Percentiles rank a stretch among this genome's conserved stretches.
These are phyloP conservation scores for Drosophila siamana DNA, from an alignment of 2,888 invertebrate species.

Conservation along the genomic window DNA sequence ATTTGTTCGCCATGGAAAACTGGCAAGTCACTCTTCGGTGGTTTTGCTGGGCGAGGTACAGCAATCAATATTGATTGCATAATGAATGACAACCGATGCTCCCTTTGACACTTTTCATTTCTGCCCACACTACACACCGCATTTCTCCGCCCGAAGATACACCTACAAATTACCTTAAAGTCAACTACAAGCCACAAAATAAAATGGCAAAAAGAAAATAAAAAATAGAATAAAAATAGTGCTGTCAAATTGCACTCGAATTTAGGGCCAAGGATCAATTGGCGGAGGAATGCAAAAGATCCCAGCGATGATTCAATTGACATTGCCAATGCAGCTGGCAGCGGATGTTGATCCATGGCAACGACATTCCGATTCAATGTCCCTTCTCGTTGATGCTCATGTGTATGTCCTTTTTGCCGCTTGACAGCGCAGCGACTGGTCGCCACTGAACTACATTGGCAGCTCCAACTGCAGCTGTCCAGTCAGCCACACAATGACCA, in stretches of 20 bases:
- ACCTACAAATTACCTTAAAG: constrained; percentile 46
- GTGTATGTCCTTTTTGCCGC: constrained; percentile 59
- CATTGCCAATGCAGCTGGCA: constrained; percentile 50
- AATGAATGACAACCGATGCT: constrained; percentile 76
- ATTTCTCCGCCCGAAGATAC: not conserved
- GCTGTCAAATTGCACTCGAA: constrained; percentile 44
- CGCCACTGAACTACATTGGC: constrained; percentile 2
- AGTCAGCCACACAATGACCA: constrained; percentile 64
- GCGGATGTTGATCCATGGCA: constrained; percentile 46
- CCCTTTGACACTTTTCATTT: constrained; percentile 63
- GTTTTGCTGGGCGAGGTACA: constrained; percentile 51
- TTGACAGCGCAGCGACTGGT: constrained; percentile 14
- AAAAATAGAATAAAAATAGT: constrained; percentile 19
- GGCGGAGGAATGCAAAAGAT: constrained; percentile 43
- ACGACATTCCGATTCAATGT: constrained; percentile 10
- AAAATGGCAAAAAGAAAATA: not conserved
- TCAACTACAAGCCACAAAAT: constrained; percentile 45
- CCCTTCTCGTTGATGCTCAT: constrained; percentile 39
- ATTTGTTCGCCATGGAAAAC: constrained; percentile 50
- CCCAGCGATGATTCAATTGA: constrained; percentile 69
- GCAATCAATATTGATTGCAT: constrained; percentile 79
- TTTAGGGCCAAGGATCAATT: constrained; percentile 50
- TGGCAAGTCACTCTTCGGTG: constrained; percentile 74
- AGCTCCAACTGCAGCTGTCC: constrained; percentile 36
- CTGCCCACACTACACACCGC: constrained; percentile 3